Evolutionary conservation across 2,113 vertebrate genomes (phyloP).

Genomic region (Cololabis saira): DNA sequence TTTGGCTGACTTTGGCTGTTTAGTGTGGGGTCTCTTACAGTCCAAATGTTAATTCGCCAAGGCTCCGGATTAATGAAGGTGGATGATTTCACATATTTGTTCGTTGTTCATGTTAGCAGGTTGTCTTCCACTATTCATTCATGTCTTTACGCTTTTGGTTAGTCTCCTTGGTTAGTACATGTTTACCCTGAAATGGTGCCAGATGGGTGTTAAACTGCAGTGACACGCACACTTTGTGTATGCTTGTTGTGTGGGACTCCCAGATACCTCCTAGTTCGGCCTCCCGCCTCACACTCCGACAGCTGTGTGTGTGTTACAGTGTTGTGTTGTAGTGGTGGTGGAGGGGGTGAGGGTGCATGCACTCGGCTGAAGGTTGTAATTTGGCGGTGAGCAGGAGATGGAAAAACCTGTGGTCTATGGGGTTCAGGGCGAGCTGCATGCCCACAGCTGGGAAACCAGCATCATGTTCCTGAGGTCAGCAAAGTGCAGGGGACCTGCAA

Average conservation of each 20-base stretch:
- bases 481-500: slow-evolving; percentile 70
- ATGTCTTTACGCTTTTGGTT: too few species aligned
- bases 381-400: slow-evolving; percentile 64
- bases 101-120: slow-evolving; percentile 17
- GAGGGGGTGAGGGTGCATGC: slow-evolving; percentile 56
- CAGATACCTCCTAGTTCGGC: slow-evolving; percentile 48
- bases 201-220: slow-evolving; percentile 33
- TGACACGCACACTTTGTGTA: slow-evolving; percentile 51
- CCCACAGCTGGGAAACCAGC: slow-evolving; percentile 68
- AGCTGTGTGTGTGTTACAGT: slow-evolving; percentile 67
- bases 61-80: slow-evolving; percentile 16
- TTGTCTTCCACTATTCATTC: too few species aligned
- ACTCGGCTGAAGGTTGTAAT: slow-evolving; percentile 67
- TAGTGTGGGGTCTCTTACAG: slow-evolving; percentile 61
- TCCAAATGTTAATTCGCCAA: slow-evolving; percentile 54
- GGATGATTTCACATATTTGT: slow-evolving; percentile 14
- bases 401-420: slow-evolving; percentile 62
- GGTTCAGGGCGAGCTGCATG: slow-evolving; percentile 57
- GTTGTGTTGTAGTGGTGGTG: slow-evolving; percentile 61
- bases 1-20: slow-evolving; percentile 63
- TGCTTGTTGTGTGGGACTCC: slow-evolving; percentile 47
- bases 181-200: slow-evolving; percentile 52
- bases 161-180: slow-evolving; percentile 26
- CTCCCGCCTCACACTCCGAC: slow-evolving; percentile 57
- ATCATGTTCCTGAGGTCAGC: slow-evolving; percentile 69